A percentile compares a stretch with the other conserved stretches of the same genome.
Evolutionary conservation across 2,888 invertebrate genomes (phyloP).

Genomic region (Phortica magna): DNA sequence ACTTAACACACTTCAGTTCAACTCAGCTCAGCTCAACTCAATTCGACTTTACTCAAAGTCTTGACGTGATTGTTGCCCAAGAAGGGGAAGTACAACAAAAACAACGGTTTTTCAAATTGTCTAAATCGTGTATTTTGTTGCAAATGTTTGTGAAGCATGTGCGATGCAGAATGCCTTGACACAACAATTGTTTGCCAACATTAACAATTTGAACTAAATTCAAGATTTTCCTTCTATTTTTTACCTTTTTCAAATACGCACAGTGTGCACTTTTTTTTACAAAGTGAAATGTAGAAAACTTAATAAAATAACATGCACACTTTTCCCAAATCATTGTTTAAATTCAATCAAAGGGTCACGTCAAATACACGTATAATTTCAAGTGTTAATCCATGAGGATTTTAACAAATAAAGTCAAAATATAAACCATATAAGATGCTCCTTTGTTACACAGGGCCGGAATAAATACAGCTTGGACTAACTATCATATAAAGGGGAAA

Average conservation of each 20-base stretch:
- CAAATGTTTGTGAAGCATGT: not conserved
- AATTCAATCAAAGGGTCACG: too few species aligned
- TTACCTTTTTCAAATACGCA: too few species aligned
- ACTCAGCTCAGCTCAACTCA: not conserved
- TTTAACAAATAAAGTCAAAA: too few species aligned
- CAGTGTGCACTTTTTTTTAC: too few species aligned
- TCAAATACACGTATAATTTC: too few species aligned
- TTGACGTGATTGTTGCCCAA: constrained; percentile 20
- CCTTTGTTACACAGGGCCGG: too few species aligned
- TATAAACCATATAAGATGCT: too few species aligned
- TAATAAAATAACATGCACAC: not conserved
- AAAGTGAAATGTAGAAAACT: not conserved
- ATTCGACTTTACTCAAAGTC: constrained; percentile 1
- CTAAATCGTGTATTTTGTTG: constrained; percentile 7
- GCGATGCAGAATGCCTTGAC: not conserved
- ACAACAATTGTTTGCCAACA: constrained; percentile 10
- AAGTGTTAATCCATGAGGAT: too few species aligned
- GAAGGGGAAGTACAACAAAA: not conserved
- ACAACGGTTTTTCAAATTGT: constrained; percentile 27
- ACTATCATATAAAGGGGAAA: too few species aligned
- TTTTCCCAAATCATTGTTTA: not conserved
- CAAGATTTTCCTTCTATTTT: not conserved
- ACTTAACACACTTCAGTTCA: not conserved
- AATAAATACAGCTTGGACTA: too few species aligned
- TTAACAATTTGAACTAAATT: constrained; percentile 14